phyloP scores from a whole-genome alignment of 1,140 invertebrate genomes.

The Drosophila seguyi region DNA sequence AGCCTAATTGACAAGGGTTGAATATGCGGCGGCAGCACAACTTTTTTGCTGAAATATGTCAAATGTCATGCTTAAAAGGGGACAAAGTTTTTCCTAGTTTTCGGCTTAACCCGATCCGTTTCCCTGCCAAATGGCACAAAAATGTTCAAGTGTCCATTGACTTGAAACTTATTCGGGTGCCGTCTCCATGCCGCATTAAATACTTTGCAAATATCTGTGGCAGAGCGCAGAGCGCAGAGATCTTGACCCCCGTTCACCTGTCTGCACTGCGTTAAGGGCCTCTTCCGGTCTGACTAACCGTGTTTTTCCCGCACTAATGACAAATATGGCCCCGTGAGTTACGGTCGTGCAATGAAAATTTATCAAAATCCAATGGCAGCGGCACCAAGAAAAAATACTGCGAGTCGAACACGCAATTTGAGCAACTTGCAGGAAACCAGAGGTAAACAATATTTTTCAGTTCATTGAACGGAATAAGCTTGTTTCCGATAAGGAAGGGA shows the following conservation, averaged over 20 bases:
- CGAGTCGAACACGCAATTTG: slow-evolving; percentile 50
- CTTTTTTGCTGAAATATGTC: slow-evolving; percentile 75
- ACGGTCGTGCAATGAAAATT: slow-evolving; percentile 48
- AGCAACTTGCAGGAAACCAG: slow-evolving; percentile 53
- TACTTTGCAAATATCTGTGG: slow-evolving; percentile 27
- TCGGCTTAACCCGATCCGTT: slow-evolving; percentile 34
- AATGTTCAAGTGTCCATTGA: slow-evolving; percentile 44
- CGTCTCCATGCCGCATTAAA: slow-evolving; percentile 21
- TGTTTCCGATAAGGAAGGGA: slow-evolving; percentile 76
- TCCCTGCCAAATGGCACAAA: slow-evolving; percentile 50
- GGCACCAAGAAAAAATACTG: slow-evolving; percentile 21
- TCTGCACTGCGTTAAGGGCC: slow-evolving; percentile 6
- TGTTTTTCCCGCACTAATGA: slow-evolving; percentile 37
- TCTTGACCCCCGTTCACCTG: slow-evolving; percentile 21
- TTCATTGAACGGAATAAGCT: slow-evolving; percentile 84
- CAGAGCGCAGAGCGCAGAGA: slow-evolving; percentile 2
- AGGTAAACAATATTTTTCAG: slow-evolving; percentile 83
- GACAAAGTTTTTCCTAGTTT: slow-evolving; percentile 54
- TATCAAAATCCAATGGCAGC: slow-evolving; percentile 56
- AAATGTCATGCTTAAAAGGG: slow-evolving; percentile 65
- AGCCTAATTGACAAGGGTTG: slow-evolving; percentile 81
- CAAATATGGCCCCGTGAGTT: slow-evolving; percentile 36
- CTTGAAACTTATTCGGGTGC: slow-evolving; percentile 44
- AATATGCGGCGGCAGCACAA: slow-evolving; percentile 67
- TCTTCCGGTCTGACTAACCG: slow-evolving; percentile 16